Base-by-base conservation (phyloP, 2,797 vertebrate species). In the Argya squamiceps region DNA sequence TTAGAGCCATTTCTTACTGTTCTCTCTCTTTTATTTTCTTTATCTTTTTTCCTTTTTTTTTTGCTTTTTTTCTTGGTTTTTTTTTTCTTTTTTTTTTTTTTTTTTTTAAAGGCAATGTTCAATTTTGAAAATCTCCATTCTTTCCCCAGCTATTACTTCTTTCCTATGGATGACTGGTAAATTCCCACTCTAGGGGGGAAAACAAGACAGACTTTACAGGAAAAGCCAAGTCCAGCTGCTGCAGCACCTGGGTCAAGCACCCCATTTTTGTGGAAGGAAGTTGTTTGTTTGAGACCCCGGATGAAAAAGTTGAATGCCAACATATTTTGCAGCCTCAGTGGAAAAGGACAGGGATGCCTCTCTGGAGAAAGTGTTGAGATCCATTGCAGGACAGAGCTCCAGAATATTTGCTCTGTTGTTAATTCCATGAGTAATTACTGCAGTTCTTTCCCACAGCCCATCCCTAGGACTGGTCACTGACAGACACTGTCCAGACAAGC, bases 101-200 rank as follows among this genome's bases (percentile, higher is more conserved):
- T 91, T 80, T 70, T 0, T n/a, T n/a, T n/a, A n/a, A 88, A 93
- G 93, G 49, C 47, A 50, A 52, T 93, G 32, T 91, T 97, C 95
- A 67, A 88, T 96, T 89, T 92, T 94, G 49, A 92, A 95, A 92
- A 90, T 84, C 93, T 94, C 85, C 52, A 46, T 60, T 92, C 37
- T 79, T 90, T 96, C 73, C 81, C 41, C 20, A 64, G 49, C 18
- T 67, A 52, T 94, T 96, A 70, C 3, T 93, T 85, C 87, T 96
- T 91, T 87, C 65, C 43, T 95, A 46, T 41, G 78, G 81, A 7
- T 62, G 75, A 84, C 6, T 86, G 44, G 21, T 65, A 56, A 85
- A 76, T 53, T 88, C 43, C 18, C 24, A 65, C 20, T 78, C 13
- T 46, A 27, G 21, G 16, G 32, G 9, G 47, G 22, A 63, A 22